Evolutionary conservation across 2,797 vertebrate genomes (phyloP), one percentile per base, ranked within the genome.

Genomic region (Miichthys miiuy): DNA sequence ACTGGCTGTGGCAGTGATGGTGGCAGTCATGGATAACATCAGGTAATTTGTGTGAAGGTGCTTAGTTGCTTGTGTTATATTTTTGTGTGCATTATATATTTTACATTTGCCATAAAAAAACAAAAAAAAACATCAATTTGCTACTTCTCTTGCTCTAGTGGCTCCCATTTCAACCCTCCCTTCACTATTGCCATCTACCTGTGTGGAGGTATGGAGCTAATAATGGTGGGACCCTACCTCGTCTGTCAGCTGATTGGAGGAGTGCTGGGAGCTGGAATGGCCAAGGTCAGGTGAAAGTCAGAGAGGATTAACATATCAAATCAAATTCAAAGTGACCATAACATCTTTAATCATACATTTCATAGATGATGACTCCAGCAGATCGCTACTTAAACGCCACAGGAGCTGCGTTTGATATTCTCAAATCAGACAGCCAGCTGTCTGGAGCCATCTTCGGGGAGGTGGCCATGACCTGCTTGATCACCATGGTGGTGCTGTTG

Each of bases 91-190:
- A 14, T 12, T 1, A 13, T 44, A 12, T 44, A 42, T 42, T 11
- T 1, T 42, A 42, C 41, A 42, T 38, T 38, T 38, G 34, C 34
- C 8, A 0, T 38, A 0, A 2, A 34, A 30, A 30, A n/a, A 0
- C 9, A 0, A 2, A 34, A 34, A 34, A 8, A 38, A 38, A 8
- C 7, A 9, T 30, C 5, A 13, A 6, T 95, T 82, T 96, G 86
- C 80, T 94, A 71, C 95, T 95, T 0, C 51, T 83, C 13, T 54
- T n/a, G 14, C n/a, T 74, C 58, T 85, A 98, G 97, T 0, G 97
- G 97, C 20, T 96, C 96, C 47, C 97, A 99, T 83, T 96, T 97
- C 80, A 99, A 99, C 88, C 97, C 97, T 0, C 95, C 97, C 0
- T 96, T 97, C 78, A 97, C 97, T 14, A 71, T 98, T 70, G 93